phyloP scores from a whole-genome alignment of 37 sponge, comb jelly and placozoan genomes.

The Amphimedon queenslandica region DNA sequence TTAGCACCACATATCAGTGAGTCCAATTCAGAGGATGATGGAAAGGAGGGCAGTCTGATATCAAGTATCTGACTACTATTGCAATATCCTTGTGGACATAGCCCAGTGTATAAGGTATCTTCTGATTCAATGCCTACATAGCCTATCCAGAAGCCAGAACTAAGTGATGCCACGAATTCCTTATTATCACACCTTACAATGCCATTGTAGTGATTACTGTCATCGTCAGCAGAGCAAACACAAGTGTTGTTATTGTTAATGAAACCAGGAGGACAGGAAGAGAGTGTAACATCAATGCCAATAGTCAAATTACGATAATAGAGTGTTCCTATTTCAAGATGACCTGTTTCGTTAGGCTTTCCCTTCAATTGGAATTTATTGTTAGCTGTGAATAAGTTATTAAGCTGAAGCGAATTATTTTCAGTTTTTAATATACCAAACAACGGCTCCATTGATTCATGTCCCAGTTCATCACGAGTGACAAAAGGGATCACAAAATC shows the following conservation, averaged over 20 bases:
- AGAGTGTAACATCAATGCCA: background rate
- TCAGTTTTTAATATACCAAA: background rate
- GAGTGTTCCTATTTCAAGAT: background rate
- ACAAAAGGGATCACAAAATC: background rate
- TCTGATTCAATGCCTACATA: background rate
- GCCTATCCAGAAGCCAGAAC: constrained; percentile 41
- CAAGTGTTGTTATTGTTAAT: background rate
- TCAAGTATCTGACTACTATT: background rate
- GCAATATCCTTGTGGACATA: background rate
- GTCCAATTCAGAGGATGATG: background rate
- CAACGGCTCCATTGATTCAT: background rate
- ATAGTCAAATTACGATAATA: background rate
- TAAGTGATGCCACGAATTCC: constrained; percentile 1
- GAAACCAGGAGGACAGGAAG: constrained; percentile 32
- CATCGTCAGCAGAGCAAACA: constrained; percentile 16
- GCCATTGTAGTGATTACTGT: background rate
- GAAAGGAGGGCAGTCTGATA: background rate
- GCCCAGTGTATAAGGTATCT: background rate
- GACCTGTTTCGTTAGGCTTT: background rate
- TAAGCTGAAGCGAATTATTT: background rate
- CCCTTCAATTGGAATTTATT: background rate
- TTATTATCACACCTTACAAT: constrained; percentile 11
- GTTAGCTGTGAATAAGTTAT: background rate
- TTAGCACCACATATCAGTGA: constrained; percentile 7
- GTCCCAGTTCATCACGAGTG: background rate